Conservation (phyloP, 2,888 invertebrate genomes). For the Netelia inedita region DNA sequence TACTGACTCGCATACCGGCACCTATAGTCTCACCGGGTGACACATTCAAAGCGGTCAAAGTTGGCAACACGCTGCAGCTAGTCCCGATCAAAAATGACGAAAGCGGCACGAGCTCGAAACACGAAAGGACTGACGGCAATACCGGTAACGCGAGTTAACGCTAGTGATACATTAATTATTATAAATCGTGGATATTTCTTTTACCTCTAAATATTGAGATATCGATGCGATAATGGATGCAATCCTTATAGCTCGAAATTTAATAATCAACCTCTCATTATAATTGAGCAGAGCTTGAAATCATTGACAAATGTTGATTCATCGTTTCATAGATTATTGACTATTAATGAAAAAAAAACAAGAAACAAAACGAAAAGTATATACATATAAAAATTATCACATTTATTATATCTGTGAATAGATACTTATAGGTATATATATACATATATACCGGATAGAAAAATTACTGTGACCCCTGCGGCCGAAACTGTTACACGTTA, state of each 20-base stretch:
- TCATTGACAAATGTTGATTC: slow-evolving; percentile 23
- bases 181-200: slow-evolving; percentile 16
- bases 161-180: slow-evolving; percentile 44
- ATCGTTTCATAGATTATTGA: slow-evolving; percentile 48
- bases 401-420: slow-evolving; percentile 38
- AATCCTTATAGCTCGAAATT: slow-evolving; percentile 22
- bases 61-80: slow-evolving; percentile 79
- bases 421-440: slow-evolving; percentile 20
- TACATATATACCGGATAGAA: slow-evolving; percentile 22
- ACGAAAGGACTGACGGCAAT: slow-evolving; percentile 35
- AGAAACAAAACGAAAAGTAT: neutral
- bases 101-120: slow-evolving; percentile 27
- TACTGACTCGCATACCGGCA: slow-evolving; percentile 73
- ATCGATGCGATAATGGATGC: slow-evolving; percentile 28
- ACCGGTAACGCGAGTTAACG: slow-evolving; percentile 59
- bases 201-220: neutral
- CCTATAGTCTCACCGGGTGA: slow-evolving; percentile 76
- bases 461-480: slow-evolving; percentile 44
- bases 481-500: slow-evolving; percentile 60
- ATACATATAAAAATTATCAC: slow-evolving; percentile 27
- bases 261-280: neutral
- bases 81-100: slow-evolving; percentile 74
- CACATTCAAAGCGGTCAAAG: slow-evolving; percentile 78
- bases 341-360: slow-evolving; percentile 27
- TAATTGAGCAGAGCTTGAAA: neutral